Conservation (phyloP, 1,140 invertebrate species). For the Ips typographus region DNA sequence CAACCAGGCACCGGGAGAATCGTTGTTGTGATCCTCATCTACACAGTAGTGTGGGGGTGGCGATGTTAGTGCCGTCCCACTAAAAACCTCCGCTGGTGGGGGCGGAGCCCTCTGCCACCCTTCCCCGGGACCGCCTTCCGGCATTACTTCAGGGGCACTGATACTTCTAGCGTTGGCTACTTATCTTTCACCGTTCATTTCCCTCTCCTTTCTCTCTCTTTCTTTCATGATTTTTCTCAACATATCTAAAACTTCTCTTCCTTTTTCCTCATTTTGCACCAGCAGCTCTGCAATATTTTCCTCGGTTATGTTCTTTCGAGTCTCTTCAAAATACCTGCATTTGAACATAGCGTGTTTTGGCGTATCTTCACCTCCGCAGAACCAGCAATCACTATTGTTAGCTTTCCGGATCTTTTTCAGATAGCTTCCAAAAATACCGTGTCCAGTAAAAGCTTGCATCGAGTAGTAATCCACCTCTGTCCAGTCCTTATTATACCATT, state of each 20-base stretch:
- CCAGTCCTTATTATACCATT: conserved; percentile 16
- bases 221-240: not conserved
- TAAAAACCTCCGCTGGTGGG: not conserved
- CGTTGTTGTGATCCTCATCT: not conserved
- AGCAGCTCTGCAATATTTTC: not conserved
- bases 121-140: too few species aligned
- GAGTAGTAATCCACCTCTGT: conserved; percentile 5
- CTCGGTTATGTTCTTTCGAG: not conserved
- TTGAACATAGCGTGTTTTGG: conserved; percentile 8
- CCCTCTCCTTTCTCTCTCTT: not conserved
- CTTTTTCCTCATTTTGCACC: not conserved
- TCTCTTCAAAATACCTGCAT: not conserved
- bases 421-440: conserved; percentile 19
- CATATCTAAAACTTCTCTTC: not conserved
- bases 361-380: conserved; percentile 3
- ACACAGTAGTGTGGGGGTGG: not conserved
- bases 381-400: conserved; percentile 2
- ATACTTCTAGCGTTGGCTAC: not conserved
- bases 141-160: not conserved
- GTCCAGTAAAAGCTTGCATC: conserved; percentile 27
- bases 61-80: not conserved
- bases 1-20: not conserved
- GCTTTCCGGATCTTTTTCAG: conserved; percentile 8
- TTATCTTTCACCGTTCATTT: not conserved
- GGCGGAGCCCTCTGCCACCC: not conserved